Evolutionary conservation across 2,113 vertebrate genomes (phyloP).

Genomic region (Chlamydotis undulata): DNA sequence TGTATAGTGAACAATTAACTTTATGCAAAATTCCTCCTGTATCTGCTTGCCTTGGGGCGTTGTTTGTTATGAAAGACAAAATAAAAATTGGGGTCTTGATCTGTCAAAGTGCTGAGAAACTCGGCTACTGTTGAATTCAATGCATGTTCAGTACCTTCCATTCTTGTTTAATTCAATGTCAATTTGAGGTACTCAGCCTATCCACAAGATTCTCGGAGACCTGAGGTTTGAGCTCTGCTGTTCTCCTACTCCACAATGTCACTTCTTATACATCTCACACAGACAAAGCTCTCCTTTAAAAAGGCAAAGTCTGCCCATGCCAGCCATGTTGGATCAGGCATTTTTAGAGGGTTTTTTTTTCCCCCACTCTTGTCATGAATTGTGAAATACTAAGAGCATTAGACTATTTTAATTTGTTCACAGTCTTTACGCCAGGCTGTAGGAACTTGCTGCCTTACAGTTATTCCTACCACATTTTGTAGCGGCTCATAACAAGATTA

Average conservation of each 20-base stretch:
- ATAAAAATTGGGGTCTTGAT: conserved; percentile 42
- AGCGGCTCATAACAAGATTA: conserved; percentile 24
- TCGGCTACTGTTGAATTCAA: neutral
- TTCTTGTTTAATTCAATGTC: conserved; percentile 37
- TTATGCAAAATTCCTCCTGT: conserved; percentile 6
- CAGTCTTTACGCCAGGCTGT: neutral
- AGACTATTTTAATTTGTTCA: conserved; percentile 30
- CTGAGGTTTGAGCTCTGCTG: neutral
- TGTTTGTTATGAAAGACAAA: conserved; percentile 51
- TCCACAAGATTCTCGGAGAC: neutral
- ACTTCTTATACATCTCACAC: neutral
- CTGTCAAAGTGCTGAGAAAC: conserved; percentile 24
- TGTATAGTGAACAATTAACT: conserved; percentile 46
- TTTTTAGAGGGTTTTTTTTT: neutral
- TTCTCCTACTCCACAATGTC: neutral
- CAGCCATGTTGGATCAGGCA: neutral
- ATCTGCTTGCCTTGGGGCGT: neutral
- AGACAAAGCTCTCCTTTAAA: neutral
- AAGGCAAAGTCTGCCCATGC: neutral
- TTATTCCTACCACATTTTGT: conserved; percentile 31
- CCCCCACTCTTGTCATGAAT: neutral
- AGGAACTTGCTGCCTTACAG: conserved; percentile 18
- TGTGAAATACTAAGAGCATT: conserved; percentile 10
- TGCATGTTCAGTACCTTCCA: neutral
- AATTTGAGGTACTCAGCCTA: neutral